A percentile compares a stretch with the other conserved stretches of the same genome.
Evolutionary conservation across 2,888 invertebrate genomes (phyloP).

Genomic region (Cantharis nigra): DNA sequence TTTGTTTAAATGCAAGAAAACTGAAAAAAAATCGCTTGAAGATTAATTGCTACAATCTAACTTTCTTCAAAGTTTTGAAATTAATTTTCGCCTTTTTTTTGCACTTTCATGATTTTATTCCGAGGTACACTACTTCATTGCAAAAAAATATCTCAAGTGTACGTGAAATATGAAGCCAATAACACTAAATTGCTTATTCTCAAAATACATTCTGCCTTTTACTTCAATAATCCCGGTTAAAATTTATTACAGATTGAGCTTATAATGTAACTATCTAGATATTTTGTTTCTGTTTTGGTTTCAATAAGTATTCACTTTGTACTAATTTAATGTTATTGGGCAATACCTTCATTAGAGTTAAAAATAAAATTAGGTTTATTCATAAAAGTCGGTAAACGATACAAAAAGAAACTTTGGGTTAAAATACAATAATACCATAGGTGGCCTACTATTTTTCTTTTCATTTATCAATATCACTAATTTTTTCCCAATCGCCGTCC

Average conservation of each 20-base stretch:
- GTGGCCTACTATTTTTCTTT: background rate
- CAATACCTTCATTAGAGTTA: background rate
- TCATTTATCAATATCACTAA: slow-evolving; percentile 48
- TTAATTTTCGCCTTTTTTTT: background rate
- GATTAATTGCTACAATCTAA: background rate
- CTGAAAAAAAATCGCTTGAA: background rate
- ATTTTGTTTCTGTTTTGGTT: too few relatives aligned
- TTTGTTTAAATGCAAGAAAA: background rate
- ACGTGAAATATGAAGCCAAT: background rate
- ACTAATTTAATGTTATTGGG: background rate
- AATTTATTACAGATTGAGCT: too few relatives aligned
- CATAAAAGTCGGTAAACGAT: background rate
- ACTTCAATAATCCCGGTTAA: too few relatives aligned
- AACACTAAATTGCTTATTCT: background rate
- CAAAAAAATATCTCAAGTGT: background rate
- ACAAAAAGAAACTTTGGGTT: background rate
- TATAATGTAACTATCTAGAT: too few relatives aligned
- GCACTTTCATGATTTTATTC: background rate
- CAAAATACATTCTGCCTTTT: too few relatives aligned
- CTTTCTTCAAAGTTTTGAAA: background rate
- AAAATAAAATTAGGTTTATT: background rate
- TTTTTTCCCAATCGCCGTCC: slow-evolving; percentile 58
- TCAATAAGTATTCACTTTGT: background rate
- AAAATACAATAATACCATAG: background rate
- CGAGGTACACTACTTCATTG: background rate